Evolutionary conservation across 2,797 vertebrate genomes (phyloP), one percentile per base, ranked within the genome.

Genomic region (Mergus octosetaceus): DNA sequence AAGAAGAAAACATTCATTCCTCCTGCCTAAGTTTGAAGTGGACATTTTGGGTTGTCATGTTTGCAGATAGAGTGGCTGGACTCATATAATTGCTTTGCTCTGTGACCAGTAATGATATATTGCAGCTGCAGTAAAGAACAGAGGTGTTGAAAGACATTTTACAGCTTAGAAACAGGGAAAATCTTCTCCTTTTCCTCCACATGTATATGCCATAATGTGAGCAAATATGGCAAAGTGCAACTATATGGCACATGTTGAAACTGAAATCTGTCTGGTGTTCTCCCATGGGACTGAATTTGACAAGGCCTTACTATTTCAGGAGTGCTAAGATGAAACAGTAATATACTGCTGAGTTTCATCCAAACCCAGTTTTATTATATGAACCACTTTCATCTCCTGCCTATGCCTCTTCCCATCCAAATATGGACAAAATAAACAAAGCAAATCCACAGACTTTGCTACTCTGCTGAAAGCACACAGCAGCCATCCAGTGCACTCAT

Each of bases 401-500:
- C 82, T 90, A 2, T 92, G 93, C 73, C 74, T 90, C 85, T 94
- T 96, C 79, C 53, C 80, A 82, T 64, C 95, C 95, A 96, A 95
- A 94, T 94, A 96, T 87, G 91, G 94, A 73, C 60, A 90, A 89
- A 89, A 91, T 57, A 95, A 96, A 97, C 75, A 96, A 84, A 90
- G 76, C 73, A 91, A 95, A 87, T 58, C 70, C 91, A 91, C 39
- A 78, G 72, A 78, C n/a, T 78, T 66, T 1, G 3, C 76, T 76
- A 43, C 79, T 84, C 76, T 93, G 30, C 82, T 88, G 73, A 53
- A 49, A 86, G 73, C 85, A 78, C 15, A 60, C 8, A 75, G n/a
- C 69, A 80, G 32, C 49, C 54, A 22, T 38, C 49, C 80, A 45
- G 30, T 34, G 14, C 7, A 2, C 38, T 41, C 72, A 34, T 7